Evolutionary conservation across 1,140 invertebrate genomes (phyloP).

Genomic region (Drosophila prosaltans): DNA sequence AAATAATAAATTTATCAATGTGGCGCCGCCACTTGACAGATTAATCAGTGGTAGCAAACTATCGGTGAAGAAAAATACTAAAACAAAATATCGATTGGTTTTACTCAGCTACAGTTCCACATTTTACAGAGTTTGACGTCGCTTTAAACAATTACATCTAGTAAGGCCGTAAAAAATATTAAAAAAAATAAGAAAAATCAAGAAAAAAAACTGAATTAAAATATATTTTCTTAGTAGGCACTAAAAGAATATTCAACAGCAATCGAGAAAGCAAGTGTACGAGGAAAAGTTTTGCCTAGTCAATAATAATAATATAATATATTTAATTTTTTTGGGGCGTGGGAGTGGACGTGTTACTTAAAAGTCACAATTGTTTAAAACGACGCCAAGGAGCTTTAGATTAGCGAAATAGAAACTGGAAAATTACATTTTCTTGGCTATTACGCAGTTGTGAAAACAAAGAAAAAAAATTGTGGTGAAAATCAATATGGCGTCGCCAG

Average conservation of each 20-base stretch:
- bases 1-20: neutral
- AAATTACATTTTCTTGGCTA: constrained; percentile 20
- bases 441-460: constrained; percentile 50
- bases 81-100: too few relatives aligned
- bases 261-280: constrained; percentile 29
- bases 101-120: neutral
- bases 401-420: constrained; percentile 25
- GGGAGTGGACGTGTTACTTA: constrained; percentile 37
- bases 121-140: constrained; percentile 2
- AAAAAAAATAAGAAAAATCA: constrained; percentile 29
- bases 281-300: constrained; percentile 25
- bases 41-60: neutral
- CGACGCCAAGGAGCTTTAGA: neutral
- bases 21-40: neutral
- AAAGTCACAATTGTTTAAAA: constrained; percentile 32
- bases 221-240: constrained; percentile 35
- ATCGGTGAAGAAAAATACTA: neutral
- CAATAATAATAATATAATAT: constrained; percentile 23
- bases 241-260: constrained; percentile 38
- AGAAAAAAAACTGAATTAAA: constrained; percentile 26
- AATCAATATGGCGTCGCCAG: constrained; percentile 61
- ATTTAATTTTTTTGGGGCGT: constrained; percentile 38
- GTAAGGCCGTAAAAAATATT: constrained; percentile 22
- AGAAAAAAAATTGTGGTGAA: constrained; percentile 39
- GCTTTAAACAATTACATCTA: neutral